Conservation (phyloP, 2,888 invertebrate genomes). For the Phorcus lineatus region DNA sequence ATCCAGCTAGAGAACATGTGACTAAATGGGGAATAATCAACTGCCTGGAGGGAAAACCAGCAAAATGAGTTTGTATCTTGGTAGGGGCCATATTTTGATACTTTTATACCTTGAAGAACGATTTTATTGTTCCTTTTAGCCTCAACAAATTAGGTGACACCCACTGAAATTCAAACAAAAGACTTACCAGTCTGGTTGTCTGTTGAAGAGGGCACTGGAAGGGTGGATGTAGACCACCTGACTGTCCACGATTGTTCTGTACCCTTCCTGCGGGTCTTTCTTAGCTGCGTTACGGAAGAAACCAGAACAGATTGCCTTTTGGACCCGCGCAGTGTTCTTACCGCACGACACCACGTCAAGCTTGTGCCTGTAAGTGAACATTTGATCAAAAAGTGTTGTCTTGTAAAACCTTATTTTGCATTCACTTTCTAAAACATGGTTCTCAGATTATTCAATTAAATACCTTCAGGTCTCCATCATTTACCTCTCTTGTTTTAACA, state of each 20-base stretch:
- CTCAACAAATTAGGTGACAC: too few relatives aligned
- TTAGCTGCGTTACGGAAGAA: slow-evolving; percentile 99
- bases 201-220: slow-evolving; percentile 96
- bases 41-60: too few relatives aligned
- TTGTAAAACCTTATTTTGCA: neutral
- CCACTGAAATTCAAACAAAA: neutral
- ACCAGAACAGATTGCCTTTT: slow-evolving; percentile 97
- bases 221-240: slow-evolving; percentile 99
- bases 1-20: neutral
- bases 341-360: slow-evolving; percentile 95
- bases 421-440: too few relatives aligned
- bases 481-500: too few relatives aligned
- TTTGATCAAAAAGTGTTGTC: neutral
- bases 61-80: too few relatives aligned
- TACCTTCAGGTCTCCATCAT: too few relatives aligned
- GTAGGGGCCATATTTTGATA: too few relatives aligned
- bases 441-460: too few relatives aligned
- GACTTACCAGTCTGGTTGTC: slow-evolving; percentile 96
- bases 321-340: slow-evolving; percentile 94
- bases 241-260: slow-evolving; percentile 96
- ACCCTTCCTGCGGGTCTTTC: slow-evolving; percentile 98
- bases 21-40: neutral
- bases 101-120: too few relatives aligned
- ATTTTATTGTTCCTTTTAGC: too few relatives aligned
- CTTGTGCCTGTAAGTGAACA: slow-evolving; percentile 70